Base-by-base conservation (phyloP, 2,113 vertebrate genomes). In the Rhea pennata region DNA sequence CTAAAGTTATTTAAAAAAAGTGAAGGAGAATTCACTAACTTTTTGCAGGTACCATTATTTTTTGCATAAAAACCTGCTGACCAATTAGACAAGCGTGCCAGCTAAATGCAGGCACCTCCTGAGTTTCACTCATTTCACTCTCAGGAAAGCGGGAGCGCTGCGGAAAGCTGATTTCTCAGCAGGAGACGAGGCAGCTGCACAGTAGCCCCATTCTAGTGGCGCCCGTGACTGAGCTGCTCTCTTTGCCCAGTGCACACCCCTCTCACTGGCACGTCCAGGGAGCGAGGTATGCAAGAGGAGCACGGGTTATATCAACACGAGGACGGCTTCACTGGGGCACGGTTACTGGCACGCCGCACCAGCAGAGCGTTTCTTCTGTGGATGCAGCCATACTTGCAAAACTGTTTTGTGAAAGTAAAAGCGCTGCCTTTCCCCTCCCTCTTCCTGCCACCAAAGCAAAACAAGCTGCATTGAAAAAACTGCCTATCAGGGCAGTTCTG, bases 231-330 rank as follows among this genome's bases (percentile, higher is more conserved):
- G 21, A 51, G 14, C 50, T 40, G 76, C 44, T 53, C 76, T 27
- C 65, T 59, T 48, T 33, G n/a, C 58, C 44, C 36, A 4, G 1
- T 0, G 1, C n/a, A 2, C 16, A 8, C 26, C 1, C 3, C 10
- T 19, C 36, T 5, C 42, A 12, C 5, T 11, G 5, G 40, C 85
- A 29, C 36, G 4, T n/a, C 58, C 8, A 23, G 6, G 2, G 26
- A n/a, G 31, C 7, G 1, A 66, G 59, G 21, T 3, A 36, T 33
- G 39, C 48, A 9, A 16, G 19, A 0, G 6, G 36, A 59, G 59
- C 65, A 6, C 64, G 6, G 64, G 44, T 4, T 26, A 17, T 1
- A 0, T 13, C 75, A 19, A 66, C 3, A 0, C 0, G 2, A 39
- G 69, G 33, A 36, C 42, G 4, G 54, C 40, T 46, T 12, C 6